phyloP scores from a whole-genome alignment of 2,888 invertebrate genomes.

The Gastrophysa polygoni region DNA sequence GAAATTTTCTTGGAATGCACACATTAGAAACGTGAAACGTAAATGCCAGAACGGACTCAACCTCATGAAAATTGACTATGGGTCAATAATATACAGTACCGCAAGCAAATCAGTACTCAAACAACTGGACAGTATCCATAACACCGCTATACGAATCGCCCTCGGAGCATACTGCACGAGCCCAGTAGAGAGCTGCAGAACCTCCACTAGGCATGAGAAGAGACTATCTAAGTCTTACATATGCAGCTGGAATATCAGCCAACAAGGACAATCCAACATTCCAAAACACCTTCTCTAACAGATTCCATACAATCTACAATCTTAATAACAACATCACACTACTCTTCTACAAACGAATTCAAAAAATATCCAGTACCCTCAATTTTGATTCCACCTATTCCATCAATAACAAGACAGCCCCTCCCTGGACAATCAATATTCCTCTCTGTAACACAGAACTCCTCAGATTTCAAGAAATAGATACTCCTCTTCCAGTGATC shows the following conservation, averaged over 20 bases:
- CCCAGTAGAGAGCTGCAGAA: conserved; percentile 2
- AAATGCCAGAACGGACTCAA: background rate
- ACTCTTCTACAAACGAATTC: background rate
- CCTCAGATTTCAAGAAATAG: too few species aligned
- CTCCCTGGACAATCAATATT: background rate
- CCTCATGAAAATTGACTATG: background rate
- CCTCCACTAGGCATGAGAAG: too few species aligned
- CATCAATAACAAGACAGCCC: background rate
- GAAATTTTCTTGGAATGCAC: background rate
- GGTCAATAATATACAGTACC: background rate
- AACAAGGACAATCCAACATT: too few species aligned
- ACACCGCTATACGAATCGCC: background rate
- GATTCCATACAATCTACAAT: background rate
- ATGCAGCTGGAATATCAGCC: too few species aligned
- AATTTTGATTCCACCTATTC: background rate
- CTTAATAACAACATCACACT: background rate
- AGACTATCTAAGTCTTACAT: too few species aligned
- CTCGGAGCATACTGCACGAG: background rate
- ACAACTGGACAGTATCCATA: too few species aligned
- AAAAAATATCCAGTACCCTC: background rate
- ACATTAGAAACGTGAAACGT: background rate
- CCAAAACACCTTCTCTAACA: too few species aligned
- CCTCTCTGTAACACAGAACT: background rate
- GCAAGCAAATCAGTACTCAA: background rate
- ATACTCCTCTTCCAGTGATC: too few species aligned